Evolutionary conservation across 1,140 invertebrate genomes (phyloP), one percentile per base, ranked within the genome.

Genomic region (Tetraneura akinire): DNA sequence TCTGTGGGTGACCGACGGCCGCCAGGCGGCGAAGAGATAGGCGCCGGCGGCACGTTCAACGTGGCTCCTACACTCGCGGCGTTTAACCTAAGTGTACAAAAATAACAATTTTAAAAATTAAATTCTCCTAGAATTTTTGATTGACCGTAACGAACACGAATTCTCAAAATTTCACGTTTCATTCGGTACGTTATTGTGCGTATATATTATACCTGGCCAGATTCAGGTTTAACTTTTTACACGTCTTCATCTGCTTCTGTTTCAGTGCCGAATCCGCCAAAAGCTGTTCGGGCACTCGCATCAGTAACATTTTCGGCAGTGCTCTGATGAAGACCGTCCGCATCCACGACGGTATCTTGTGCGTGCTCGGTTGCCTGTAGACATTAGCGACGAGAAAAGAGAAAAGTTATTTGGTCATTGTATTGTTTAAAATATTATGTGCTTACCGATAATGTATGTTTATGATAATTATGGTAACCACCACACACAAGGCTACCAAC

Each of bases 401-500:
- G 1, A 26, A 57, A 6, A 1, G 0, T 26, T 6, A 60, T 16
- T 23, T 29, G 26, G 8, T 29, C 6, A 18, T 32, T 3, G 3
- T n/a, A n/a, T n/a, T n/a, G n/a, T n/a, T n/a, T n/a, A n/a, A n/a
- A n/a, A n/a, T n/a, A n/a, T n/a, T n/a, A n/a, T 4, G 10, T 42
- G 1, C 14, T 76, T n/a, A 98, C 3, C 98, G 93, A 85, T 98
- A 99, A 85, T 99, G 98, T n/a, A 99, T 93, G 86, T 99, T 99
- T 32, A 99, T 88, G 83, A 99, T 97, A 80, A 98, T 91, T 82
- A 99, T 98, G 26, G 98, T 99, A 82, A 98, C 94, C 21, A 98
- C 91, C 55, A 99, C 97, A 26, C 97, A 99, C 11, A 98, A 86
- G 0, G 94, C 97, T 1, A 99, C 97, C 29, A 99, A 88, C 55